A percentile compares a stretch with the other conserved stretches of the same genome.
Conservation (phyloP, 2,888 invertebrate species). For the Hemaris fuciformis region DNA sequence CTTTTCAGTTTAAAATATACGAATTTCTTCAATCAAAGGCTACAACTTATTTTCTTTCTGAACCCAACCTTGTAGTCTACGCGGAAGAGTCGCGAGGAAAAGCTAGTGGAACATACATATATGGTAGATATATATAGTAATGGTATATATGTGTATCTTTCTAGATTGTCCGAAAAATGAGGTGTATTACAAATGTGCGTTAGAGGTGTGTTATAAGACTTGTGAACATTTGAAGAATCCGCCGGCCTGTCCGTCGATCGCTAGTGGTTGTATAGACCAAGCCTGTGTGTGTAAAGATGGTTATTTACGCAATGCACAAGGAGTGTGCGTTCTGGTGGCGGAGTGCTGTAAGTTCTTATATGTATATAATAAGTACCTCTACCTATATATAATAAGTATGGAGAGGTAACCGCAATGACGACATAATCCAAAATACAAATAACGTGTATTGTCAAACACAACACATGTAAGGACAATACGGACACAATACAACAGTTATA, state of each 20-base stretch:
- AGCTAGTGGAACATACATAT: background rate
- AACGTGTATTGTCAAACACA: too few relatives aligned
- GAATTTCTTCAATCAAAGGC: too few relatives aligned
- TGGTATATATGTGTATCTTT: background rate
- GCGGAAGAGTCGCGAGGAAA: too few relatives aligned
- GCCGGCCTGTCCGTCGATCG: constrained; percentile 32
- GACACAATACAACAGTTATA: too few relatives aligned
- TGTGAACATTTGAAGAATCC: constrained; percentile 32
- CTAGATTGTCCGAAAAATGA: constrained; percentile 40
- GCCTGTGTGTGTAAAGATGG: constrained; percentile 32
- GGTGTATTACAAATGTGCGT: constrained; percentile 36
- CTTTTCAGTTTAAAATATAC: too few relatives aligned
- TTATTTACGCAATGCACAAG: constrained; percentile 33
- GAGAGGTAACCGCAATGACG: background rate
- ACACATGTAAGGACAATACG: too few relatives aligned
- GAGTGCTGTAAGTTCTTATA: constrained; percentile 32
- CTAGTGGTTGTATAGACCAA: constrained; percentile 34
- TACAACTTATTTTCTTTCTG: too few relatives aligned
- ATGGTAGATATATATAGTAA: background rate
- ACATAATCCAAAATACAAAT: too few relatives aligned
- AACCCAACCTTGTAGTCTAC: too few relatives aligned
- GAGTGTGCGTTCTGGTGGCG: constrained; percentile 31
- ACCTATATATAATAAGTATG: too few relatives aligned
- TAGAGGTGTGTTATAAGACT: constrained; percentile 33
- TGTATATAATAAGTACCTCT: too few relatives aligned